phyloP scores from a whole-genome alignment of 2,888 invertebrate species.

The Nemurella pictetii region DNA sequence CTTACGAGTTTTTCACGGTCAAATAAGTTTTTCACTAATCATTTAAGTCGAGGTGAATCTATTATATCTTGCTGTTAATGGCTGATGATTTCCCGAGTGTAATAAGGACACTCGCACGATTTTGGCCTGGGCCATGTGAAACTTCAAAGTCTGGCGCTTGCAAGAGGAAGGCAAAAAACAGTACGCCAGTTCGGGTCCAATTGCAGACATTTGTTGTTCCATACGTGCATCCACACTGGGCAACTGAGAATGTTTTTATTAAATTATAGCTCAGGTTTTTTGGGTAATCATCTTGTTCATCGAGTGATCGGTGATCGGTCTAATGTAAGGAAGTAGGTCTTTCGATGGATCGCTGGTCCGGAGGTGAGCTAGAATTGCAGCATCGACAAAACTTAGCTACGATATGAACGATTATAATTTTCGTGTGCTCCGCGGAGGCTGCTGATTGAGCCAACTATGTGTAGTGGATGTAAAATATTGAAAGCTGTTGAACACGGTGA shows the following conservation, averaged over 20 bases:
- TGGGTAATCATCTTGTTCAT: neutral
- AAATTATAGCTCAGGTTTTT: neutral
- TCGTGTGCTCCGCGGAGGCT: neutral
- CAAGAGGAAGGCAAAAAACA: neutral
- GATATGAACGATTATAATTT: neutral
- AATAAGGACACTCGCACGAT: neutral
- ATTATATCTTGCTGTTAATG: neutral
- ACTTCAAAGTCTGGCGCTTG: neutral
- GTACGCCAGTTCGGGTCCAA: neutral
- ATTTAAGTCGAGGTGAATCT: neutral
- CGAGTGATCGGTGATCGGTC: neutral
- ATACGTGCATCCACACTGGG: neutral
- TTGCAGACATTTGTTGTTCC: neutral
- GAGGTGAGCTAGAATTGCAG: neutral
- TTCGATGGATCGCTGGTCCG: neutral
- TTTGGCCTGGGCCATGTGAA: neutral
- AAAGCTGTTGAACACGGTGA: constrained; percentile 22
- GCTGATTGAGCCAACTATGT: neutral
- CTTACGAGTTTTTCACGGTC: neutral
- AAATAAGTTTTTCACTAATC: neutral
- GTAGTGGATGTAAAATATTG: constrained; percentile 19
- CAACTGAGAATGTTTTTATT: neutral
- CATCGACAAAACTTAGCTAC: neutral
- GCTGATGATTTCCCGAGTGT: neutral
- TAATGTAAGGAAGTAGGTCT: neutral